Base-by-base conservation (phyloP, 2,888 invertebrate species). In the Fissipunctia ypsillon region DNA sequence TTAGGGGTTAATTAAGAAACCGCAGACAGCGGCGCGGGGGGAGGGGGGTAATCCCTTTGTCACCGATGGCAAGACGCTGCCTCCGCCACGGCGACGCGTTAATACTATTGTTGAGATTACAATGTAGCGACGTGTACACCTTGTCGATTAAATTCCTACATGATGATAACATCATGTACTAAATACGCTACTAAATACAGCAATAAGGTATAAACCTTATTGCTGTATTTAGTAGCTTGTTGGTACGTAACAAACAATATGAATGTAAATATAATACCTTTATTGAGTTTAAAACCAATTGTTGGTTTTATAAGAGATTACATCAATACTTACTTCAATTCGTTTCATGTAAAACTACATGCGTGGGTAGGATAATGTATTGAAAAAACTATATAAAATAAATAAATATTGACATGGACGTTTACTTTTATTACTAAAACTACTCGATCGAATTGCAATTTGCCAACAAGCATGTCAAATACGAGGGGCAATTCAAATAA, bases 1-100 rank as follows among this genome's bases (percentile, higher is more conserved):
- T 96, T 95, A 94, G 93, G 93, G 95, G 95, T 96, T 96, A 96
- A 96, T 96, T 95, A 96, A 95, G 95, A 92, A 95, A 94, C 96
- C 96, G 92, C 95, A 95, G 94, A 94, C 94, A 88, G 88, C 83
- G 88, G 88, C 77, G 84, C 81, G 89, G 89, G 89, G 89, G 87
- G 84, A n/a, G 31, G 31, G 84, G 88, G 90, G 90, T 95, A 95
- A 96, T 95, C 94, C 95, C 94, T 94, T 95, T 95, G 95, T 95
- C 94, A 93, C 91, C 91, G 91, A 87, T 88, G 91, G 93, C 92
- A 94, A 94, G 93, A 93, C 88, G 91, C 85, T 90, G 87, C 87
- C 87, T 80, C 50, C 69, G 73, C 83, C 73, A 74, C 87, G 88
- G 83, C 85, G 86, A 86, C 87, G 88, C 85, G 84, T 84, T 86